Base-by-base conservation (phyloP, 53 echinoderm and acorn worm species). In the Holothuria leucospilota region DNA sequence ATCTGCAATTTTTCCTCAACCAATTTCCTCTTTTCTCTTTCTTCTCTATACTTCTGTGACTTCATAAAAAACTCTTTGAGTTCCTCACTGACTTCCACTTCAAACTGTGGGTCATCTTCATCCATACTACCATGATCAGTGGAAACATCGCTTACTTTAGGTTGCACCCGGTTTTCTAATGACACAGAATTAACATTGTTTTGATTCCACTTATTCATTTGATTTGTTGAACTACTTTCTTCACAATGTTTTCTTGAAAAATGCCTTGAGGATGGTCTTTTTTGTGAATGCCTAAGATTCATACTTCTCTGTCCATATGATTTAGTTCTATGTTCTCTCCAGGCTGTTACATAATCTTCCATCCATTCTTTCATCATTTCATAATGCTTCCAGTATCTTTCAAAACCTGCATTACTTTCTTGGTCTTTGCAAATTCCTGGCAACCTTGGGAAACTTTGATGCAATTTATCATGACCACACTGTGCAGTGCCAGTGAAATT, bases 31-130 rank as follows among this genome's bases (percentile, higher is more conserved):
- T 89, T 85, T 39, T 93, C 94, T 84, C 95, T 86, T 68, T 95
- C 90, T 53, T 95, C 92, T 61, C 90, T 80, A 28, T 92, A 89
- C 29, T 92, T 90, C 62, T 93, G 92, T 16, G 98, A 95, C 64
- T 86, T 87, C 20, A 86, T 78, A 77, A 98, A 95, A 69, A 98
- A 98, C 56, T 87, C 72, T 63, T 90, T 70, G 90, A 95, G 87
- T 63, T 98, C 95, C 39, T 95, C 90, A 62, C 95, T 95, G 24
- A 98, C 86, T 62, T 98, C 98, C 65, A 98, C 81, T 39, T 89
- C 95, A 88, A 93, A 85, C 26, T 67, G 68, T 24, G 71, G 75
- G 4, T 72, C 91, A 49, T 86, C 78, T 13, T 84, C 82, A 56
- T 56, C 56, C 4, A 56, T 56, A 56, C 18, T 3, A 15, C 16